phyloP scores from a whole-genome alignment of 2,888 invertebrate species.

The Uropetala carovei region DNA sequence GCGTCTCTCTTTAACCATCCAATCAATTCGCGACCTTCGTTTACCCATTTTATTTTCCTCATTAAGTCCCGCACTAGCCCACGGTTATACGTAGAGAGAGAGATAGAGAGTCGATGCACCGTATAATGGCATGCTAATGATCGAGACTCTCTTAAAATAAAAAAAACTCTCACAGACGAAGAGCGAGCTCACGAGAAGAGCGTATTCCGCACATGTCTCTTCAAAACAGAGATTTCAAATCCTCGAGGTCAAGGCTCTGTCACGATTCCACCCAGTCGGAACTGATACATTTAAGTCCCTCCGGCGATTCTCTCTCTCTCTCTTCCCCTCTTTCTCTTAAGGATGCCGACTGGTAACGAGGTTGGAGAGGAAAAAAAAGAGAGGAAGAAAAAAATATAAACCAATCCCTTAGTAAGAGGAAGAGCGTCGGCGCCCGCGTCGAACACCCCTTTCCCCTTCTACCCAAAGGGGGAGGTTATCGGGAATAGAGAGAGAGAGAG shows the following conservation, averaged over 20 bases:
- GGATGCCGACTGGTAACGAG: constrained; percentile 37
- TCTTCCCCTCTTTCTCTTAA: constrained; percentile 16
- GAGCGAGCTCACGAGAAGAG: constrained; percentile 1
- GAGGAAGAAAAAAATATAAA: neutral
- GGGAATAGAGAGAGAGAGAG: neutral
- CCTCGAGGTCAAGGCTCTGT: constrained; percentile 38
- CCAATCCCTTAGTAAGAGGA: neutral
- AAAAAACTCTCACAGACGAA: neutral
- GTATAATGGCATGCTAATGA: neutral
- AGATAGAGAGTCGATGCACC: no score
- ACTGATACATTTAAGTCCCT: constrained; percentile 44
- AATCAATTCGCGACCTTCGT: no score
- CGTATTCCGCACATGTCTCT: neutral
- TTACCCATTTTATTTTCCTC: no score
- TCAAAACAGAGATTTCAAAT: neutral
- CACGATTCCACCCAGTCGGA: constrained; percentile 30
- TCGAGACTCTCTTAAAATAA: neutral
- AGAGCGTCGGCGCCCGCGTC: neutral
- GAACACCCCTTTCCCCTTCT: neutral
- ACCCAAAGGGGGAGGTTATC: neutral
- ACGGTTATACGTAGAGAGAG: no score
- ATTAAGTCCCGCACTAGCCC: no score
- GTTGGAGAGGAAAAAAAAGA: neutral
- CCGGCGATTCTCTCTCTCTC: constrained; percentile 16
- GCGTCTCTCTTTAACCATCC: no score